Conservation (phyloP, 2,113 vertebrate genomes). For the Turnix velox region DNA sequence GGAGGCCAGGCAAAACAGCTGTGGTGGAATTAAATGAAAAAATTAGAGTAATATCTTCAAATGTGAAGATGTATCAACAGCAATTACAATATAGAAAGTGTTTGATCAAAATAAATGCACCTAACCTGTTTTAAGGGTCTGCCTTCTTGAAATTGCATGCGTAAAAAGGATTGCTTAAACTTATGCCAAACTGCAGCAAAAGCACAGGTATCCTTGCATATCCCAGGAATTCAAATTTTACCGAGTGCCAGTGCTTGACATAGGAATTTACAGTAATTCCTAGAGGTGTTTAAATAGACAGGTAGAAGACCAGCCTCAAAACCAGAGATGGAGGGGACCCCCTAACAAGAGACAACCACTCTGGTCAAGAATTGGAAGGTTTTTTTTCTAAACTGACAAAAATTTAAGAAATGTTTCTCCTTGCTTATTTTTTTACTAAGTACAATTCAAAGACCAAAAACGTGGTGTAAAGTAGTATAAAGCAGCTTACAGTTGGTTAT, state of each 20-base stretch:
- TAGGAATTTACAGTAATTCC: background rate
- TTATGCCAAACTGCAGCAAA: background rate
- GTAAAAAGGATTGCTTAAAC: background rate
- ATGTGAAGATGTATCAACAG: background rate
- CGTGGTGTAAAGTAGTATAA: background rate
- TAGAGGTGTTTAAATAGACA: background rate
- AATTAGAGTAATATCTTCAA: background rate
- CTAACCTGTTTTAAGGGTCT: background rate
- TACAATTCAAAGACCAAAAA: background rate
- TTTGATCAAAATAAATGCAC: background rate
- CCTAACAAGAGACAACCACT: background rate
- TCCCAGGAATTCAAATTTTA: background rate
- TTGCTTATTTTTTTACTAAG: background rate
- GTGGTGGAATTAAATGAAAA: background rate
- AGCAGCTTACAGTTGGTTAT: background rate
- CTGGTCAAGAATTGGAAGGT: background rate
- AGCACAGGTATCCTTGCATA: background rate
- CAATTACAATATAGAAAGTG: background rate
- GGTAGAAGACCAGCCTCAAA: conserved; percentile 5
- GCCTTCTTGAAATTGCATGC: background rate
- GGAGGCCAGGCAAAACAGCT: background rate
- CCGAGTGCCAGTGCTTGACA: background rate
- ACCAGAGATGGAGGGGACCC: background rate
- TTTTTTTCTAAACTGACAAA: background rate
- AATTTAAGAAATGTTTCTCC: background rate